Evolutionary conservation across 2,797 vertebrate genomes (phyloP).

Genomic region (Moxostoma hubbsi): DNA sequence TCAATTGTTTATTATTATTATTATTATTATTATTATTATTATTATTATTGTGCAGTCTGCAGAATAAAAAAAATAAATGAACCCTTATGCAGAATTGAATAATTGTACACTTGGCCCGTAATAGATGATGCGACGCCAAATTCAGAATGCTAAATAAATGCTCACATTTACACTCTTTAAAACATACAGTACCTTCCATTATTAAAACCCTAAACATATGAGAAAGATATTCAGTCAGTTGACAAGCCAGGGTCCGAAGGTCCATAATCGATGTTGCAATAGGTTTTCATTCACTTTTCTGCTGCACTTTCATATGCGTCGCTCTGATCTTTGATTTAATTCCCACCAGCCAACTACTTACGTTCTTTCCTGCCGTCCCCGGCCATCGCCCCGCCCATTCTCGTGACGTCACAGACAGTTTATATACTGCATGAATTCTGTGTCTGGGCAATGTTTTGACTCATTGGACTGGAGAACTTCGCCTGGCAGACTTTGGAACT

Average conservation of each 20-base stretch:
- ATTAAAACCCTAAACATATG: background rate
- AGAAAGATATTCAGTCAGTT: background rate
- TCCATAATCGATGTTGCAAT: background rate
- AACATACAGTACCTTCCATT: no score
- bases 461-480: constrained; percentile 38
- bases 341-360: constrained; percentile 58
- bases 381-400: constrained; percentile 36
- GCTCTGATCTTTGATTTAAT: constrained; percentile 45
- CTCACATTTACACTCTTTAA: background rate
- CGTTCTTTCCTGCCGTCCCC: constrained; percentile 46
- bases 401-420: constrained; percentile 60
- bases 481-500: background rate
- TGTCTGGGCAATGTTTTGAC: constrained; percentile 60
- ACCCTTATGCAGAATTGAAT: background rate
- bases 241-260: no score
- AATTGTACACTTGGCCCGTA: background rate
- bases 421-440: constrained; percentile 66
- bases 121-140: background rate
- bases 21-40: no score
- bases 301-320: background rate
- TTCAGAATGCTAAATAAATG: background rate
- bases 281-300: constrained; percentile 67
- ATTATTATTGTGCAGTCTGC: background rate
- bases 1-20: no score
- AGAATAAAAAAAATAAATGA: background rate